Evolutionary conservation across 2,113 vertebrate species (phyloP).

Genomic region (Eubucco bourcierii): DNA sequence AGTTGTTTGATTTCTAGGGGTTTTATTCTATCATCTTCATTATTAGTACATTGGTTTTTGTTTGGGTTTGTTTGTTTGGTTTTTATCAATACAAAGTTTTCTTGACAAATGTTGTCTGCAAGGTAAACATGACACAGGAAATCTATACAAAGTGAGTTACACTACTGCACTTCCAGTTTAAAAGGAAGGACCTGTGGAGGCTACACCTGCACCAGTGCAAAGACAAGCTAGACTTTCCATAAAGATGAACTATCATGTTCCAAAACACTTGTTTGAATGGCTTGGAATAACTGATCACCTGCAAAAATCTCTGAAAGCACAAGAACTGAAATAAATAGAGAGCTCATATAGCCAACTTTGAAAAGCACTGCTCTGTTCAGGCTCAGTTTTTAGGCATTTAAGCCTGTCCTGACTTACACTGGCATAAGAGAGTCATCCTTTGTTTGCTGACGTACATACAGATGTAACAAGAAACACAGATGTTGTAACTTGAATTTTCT

Average conservation of each 20-base stretch:
- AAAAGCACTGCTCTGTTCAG: background rate
- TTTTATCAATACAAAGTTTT: background rate
- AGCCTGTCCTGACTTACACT: background rate
- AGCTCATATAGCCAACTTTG: background rate
- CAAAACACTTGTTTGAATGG: background rate
- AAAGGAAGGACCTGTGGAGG: background rate
- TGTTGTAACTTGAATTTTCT: conserved; percentile 4
- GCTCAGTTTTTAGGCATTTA: background rate
- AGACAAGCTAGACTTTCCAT: background rate
- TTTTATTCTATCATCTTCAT: background rate
- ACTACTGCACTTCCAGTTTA: background rate
- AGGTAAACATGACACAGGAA: background rate
- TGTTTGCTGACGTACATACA: background rate
- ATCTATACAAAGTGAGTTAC: background rate
- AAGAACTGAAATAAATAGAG: background rate
- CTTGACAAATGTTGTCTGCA: background rate
- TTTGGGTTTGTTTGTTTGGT: background rate
- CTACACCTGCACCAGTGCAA: background rate
- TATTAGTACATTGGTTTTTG: background rate
- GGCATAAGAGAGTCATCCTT: background rate
- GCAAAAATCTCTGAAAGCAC: background rate
- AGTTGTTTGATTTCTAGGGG: background rate
- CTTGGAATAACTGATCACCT: background rate
- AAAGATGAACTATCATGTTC: background rate
- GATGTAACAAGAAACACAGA: background rate